Evolutionary conservation across 2,797 vertebrate species (phyloP).

Genomic region (Catostomus latipinnis): DNA sequence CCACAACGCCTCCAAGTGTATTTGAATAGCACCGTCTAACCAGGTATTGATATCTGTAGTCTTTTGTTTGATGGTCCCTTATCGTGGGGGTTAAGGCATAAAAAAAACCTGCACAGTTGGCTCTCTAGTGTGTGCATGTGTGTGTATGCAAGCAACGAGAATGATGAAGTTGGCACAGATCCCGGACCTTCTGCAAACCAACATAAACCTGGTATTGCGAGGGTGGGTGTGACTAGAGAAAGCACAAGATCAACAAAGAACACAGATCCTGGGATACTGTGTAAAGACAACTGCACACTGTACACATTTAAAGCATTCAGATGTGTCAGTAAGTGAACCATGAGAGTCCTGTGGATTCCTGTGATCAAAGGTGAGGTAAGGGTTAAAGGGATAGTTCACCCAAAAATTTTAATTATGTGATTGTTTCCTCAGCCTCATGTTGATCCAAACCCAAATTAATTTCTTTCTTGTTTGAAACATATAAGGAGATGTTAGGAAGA

Average conservation of each 20-base stretch:
- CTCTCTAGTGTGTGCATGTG: slow-evolving; percentile 63
- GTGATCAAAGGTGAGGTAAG: too few species aligned
- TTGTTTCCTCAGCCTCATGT: too few species aligned
- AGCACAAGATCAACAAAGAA: slow-evolving; percentile 65
- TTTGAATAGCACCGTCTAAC: slow-evolving; percentile 59
- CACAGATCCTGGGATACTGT: slow-evolving; percentile 59
- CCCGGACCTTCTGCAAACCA: slow-evolving; percentile 54
- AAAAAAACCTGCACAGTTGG: slow-evolving; percentile 58
- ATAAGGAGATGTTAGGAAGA: too few species aligned
- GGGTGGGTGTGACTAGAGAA: slow-evolving; percentile 37
- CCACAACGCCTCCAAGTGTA: background rate
- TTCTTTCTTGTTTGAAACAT: too few species aligned
- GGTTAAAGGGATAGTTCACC: too few species aligned
- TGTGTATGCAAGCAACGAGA: slow-evolving; percentile 55
- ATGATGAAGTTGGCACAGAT: slow-evolving; percentile 65
- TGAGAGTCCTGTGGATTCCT: background rate
- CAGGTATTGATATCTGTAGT: slow-evolving; percentile 42
- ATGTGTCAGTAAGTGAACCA: slow-evolving; percentile 9
- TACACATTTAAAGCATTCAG: slow-evolving; percentile 18
- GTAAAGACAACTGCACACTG: background rate
- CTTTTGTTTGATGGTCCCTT: slow-evolving; percentile 58
- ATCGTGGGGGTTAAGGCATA: slow-evolving; percentile 51
- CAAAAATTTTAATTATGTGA: too few species aligned
- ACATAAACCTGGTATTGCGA: slow-evolving; percentile 16
- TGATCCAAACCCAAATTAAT: too few species aligned